Base-by-base conservation (phyloP, 2,888 invertebrate genomes). In the Tipula lateralis region DNA sequence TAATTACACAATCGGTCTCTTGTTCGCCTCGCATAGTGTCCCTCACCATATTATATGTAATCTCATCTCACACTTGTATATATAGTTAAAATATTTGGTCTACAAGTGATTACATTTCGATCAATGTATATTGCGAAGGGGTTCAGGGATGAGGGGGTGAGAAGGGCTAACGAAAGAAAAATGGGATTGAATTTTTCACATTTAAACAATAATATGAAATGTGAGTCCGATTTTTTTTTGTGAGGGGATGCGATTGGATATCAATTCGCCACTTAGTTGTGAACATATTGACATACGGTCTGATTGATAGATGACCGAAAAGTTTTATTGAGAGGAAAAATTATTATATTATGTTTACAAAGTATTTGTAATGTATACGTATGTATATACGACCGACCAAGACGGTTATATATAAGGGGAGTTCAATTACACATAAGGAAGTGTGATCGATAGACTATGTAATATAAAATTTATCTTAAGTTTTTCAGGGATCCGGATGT, bases 221-320 rank as follows among this genome's bases (percentile, higher is more conserved):
- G 66, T 66, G 66, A 66, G 24, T 66, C 66, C 66, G n/a, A 66
- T 24, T 66, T 66, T 24, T 7, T 66, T 7, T 16, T 16, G n/a
- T n/a, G n/a, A 24, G 66, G 66, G 66, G 66, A 24, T 19, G 66
- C 66, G 66, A 24, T 24, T 66, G 66, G 66, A 66, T 66, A 66
- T 66, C 66, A 66, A 66, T 66, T 66, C 66, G 66, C 66, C 66
- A 66, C 66, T 66, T 66, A 66, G 66, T 66, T 66, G 24, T 66
- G 66, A 66, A 66, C 66, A 66, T 66, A 66, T 66, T 66, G 66
- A 66, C 66, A 66, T 66, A 66, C 19, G 66, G 66, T 24, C 66
- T 66, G 66, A 66, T 66, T 66, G 66, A 66, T 66, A 66, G 66
- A 66, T 66, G 66, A 66, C 66, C 66, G 24, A 66, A 66, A 66